Conservation (phyloP, 2,113 vertebrate genomes). For the Polypterus bichir region DNA sequence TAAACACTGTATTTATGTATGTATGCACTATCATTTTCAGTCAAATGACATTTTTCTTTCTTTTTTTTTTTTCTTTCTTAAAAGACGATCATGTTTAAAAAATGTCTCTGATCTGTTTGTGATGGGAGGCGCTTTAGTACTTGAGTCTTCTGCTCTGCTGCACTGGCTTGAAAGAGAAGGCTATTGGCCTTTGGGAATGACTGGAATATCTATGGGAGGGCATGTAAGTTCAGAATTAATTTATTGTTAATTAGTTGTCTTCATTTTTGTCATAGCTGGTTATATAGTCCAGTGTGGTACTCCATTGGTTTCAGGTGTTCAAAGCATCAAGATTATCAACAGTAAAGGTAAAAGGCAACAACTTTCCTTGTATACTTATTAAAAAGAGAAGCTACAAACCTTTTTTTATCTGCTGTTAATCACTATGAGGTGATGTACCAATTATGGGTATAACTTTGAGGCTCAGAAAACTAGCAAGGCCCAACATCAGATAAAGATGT, state of each 20-base stretch:
- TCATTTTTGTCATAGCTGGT: background rate
- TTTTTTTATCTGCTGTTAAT: too few species aligned
- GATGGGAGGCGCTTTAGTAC: conserved; percentile 89
- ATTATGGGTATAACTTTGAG: too few species aligned
- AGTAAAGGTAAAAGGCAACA: too few species aligned
- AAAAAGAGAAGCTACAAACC: too few species aligned
- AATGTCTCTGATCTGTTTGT: conserved; percentile 96
- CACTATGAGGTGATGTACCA: too few species aligned
- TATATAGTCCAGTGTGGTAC: background rate
- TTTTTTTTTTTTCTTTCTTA: conserved; percentile 33
- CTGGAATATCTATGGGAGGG: conserved; percentile 97
- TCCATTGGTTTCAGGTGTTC: too few species aligned
- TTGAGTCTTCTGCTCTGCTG: conserved; percentile 83
- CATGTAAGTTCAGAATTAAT: conserved; percentile 60
- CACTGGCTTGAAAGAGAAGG: conserved; percentile 92
- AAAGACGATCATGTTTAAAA: conserved; percentile 83
- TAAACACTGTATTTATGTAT: too few species aligned
- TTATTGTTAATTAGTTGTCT: background rate
- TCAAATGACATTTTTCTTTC: conserved; percentile 11
- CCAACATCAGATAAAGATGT: too few species aligned
- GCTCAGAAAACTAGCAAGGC: too few species aligned
- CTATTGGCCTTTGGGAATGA: conserved; percentile 91
- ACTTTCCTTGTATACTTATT: too few species aligned
- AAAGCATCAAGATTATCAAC: too few species aligned
- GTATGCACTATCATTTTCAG: too few species aligned